These are phyloP conservation scores for Lacanobia wlatinum DNA, from an alignment of 2,888 invertebrate genomes.

Conservation along the genomic window DNA sequence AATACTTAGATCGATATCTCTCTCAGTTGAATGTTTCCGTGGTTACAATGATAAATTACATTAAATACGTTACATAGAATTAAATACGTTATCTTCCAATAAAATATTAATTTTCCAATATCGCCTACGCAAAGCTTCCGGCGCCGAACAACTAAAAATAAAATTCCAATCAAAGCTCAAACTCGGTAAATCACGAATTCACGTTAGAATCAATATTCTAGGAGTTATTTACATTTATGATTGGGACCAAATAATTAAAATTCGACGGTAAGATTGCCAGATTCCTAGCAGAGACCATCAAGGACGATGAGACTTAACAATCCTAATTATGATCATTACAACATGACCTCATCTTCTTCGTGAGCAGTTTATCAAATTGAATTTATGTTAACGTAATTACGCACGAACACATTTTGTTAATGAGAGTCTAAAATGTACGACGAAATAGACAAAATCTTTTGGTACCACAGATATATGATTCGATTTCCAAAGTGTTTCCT, in stretches of 20 bases:
- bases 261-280: conserved; percentile 21
- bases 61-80: too few species aligned
- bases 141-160: conserved; percentile 21
- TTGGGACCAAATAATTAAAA: conserved; percentile 31
- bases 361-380: conserved; percentile 58
- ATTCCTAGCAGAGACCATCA: conserved; percentile 33
- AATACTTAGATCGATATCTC: neutral
- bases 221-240: conserved; percentile 43
- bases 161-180: conserved; percentile 47
- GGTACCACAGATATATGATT: conserved; percentile 19
- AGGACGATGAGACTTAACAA: conserved; percentile 49
- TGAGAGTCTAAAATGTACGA: conserved; percentile 7
- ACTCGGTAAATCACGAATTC: conserved; percentile 43
- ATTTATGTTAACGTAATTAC: conserved; percentile 60
- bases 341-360: conserved; percentile 58
- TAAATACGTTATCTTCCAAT: conserved; percentile 4
- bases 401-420: conserved; percentile 37
- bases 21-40: neutral
- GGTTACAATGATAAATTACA: conserved; percentile 23
- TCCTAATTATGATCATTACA: conserved; percentile 55
- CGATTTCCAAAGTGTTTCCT: conserved; percentile 21
- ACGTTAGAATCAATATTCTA: conserved; percentile 30
- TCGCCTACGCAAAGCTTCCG: conserved; percentile 21
- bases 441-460: neutral
- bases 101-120: conserved; percentile 41